phyloP scores from a whole-genome alignment of 2,113 vertebrate species.

The Stigmatopora nigra region DNA sequence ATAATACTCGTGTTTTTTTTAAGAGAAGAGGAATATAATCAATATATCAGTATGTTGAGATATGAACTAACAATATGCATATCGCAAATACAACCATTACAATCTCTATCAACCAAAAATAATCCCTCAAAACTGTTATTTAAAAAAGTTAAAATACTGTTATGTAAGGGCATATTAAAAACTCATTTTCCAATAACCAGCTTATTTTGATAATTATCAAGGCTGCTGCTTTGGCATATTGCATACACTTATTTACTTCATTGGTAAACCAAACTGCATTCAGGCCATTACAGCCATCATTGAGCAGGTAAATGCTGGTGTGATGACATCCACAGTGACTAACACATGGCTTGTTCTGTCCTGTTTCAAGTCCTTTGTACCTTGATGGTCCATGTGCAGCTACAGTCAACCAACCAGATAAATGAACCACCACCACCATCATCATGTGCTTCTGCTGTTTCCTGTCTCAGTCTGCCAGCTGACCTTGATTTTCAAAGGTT shows the following conservation, averaged over 20 bases:
- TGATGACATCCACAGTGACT: background rate
- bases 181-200: background rate
- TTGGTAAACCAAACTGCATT: background rate
- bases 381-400: conserved; percentile 9
- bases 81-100: no score
- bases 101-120: no score
- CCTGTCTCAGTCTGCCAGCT: conserved; percentile 18
- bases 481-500: conserved; percentile 19
- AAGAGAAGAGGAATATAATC: no score
- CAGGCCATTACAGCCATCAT: background rate
- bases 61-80: no score
- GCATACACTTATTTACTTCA: background rate
- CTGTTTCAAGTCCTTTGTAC: conserved; percentile 14
- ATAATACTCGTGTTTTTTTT: background rate
- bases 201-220: no score
- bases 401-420: conserved; percentile 10
- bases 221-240: background rate
- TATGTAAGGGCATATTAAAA: background rate
- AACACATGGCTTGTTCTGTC: background rate
- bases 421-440: background rate
- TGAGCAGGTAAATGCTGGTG: background rate
- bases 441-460: background rate
- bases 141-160: background rate
- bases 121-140: background rate
- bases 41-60: background rate